Percentiles rank a stretch among this genome's conserved stretches.
Conservation (phyloP, 2,888 invertebrate species). For the Ctenicera cuprea region DNA sequence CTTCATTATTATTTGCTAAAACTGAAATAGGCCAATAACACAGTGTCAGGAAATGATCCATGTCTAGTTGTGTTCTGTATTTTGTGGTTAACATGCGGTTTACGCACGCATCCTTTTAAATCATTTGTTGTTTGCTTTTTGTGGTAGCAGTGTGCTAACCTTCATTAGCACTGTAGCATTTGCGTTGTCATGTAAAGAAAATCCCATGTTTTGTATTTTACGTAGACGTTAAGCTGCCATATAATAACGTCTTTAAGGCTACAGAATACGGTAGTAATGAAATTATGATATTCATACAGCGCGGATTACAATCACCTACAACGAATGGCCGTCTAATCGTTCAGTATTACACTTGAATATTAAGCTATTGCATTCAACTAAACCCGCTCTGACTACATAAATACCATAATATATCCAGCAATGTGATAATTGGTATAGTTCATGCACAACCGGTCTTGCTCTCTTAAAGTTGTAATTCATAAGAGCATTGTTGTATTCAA, state of each 20-base stretch:
- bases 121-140: background rate
- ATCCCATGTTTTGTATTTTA: slow-evolving; percentile 19
- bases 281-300: slow-evolving; percentile 31
- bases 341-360: slow-evolving; percentile 23
- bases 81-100: too few relatives aligned
- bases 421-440: background rate
- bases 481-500: too few relatives aligned
- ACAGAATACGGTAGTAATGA: slow-evolving; percentile 32
- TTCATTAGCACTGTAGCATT: slow-evolving; percentile 3
- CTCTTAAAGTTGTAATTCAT: background rate
- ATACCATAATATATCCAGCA: background rate
- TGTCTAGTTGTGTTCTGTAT: too few relatives aligned
- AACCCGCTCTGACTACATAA: slow-evolving; percentile 9
- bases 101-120: background rate
- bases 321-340: slow-evolving; percentile 34
- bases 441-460: background rate
- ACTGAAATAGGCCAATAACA: too few relatives aligned
- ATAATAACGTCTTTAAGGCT: slow-evolving; percentile 26
- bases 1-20: too few relatives aligned
- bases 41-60: too few relatives aligned
- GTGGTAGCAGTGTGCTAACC: background rate
- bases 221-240: slow-evolving; percentile 27
- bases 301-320: slow-evolving; percentile 38
- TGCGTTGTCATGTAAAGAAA: slow-evolving; percentile 11
- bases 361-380: slow-evolving; percentile 21